phyloP scores from a whole-genome alignment of 1,140 invertebrate genomes.

The Diorhabda elongata region DNA sequence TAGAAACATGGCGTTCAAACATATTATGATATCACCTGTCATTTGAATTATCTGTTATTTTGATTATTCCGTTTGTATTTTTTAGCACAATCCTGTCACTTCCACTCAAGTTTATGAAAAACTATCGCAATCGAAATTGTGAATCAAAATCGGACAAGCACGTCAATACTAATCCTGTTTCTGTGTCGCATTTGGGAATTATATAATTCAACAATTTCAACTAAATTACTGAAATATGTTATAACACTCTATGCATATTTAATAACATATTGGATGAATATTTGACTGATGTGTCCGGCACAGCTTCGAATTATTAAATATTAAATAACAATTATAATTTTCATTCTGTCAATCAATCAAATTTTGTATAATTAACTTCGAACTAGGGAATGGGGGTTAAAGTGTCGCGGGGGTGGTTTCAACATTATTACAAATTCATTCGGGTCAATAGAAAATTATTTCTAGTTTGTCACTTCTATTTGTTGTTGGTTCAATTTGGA shows the following conservation, averaged over 20 bases:
- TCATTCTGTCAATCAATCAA: conserved; percentile 39
- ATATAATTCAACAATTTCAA: conserved; percentile 12
- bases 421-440: conserved; percentile 21
- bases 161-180: conserved; percentile 14
- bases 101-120: conserved; percentile 3
- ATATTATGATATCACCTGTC: background rate
- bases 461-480: conserved; percentile 9
- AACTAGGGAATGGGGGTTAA: conserved; percentile 16
- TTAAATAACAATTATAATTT: conserved; percentile 42
- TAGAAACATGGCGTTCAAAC: background rate
- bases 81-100: background rate
- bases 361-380: conserved; percentile 35
- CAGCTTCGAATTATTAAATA: conserved; percentile 38
- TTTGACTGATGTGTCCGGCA: conserved; percentile 35
- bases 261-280: conserved; percentile 33
- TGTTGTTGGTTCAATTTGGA: background rate
- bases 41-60: background rate
- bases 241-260: conserved; percentile 29
- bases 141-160: conserved; percentile 12
- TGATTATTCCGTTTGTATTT: conserved; percentile 2
- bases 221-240: conserved; percentile 20
- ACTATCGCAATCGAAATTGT: conserved; percentile 9
- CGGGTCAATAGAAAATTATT: conserved; percentile 24
- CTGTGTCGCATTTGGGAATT: conserved; percentile 10
- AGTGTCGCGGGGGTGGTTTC: background rate